Percentiles rank a stretch among this genome's conserved stretches.
Conservation (phyloP, 2,797 vertebrate species). For the Philypnodon macrostomus region DNA sequence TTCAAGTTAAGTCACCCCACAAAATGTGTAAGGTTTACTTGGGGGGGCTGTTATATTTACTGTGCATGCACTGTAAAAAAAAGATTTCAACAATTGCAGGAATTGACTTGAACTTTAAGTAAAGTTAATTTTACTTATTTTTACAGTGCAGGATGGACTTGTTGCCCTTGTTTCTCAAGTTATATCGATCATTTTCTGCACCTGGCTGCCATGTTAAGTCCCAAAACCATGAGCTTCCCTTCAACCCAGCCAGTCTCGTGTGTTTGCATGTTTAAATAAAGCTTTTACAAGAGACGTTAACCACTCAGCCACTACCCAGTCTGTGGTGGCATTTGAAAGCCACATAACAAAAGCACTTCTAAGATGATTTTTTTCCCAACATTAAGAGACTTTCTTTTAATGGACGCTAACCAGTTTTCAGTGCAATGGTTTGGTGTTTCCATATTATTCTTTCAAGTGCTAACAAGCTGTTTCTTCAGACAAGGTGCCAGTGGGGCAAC, state of each 20-base stretch:
- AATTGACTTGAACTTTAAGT: too few relatives aligned
- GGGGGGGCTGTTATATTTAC: too few relatives aligned
- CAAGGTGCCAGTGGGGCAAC: conserved; percentile 48
- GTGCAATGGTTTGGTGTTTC: conserved; percentile 40
- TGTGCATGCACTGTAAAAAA: too few relatives aligned
- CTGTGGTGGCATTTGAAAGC: conserved; percentile 30
- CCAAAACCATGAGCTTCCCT: not conserved
- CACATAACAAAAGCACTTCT: conserved; percentile 36
- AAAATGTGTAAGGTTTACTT: too few relatives aligned
- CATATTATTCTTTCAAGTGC: conserved; percentile 57
- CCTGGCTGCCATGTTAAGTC: not conserved
- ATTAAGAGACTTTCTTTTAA: conserved; percentile 50
- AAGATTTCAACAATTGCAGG: too few relatives aligned
- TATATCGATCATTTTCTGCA: conserved; percentile 3
- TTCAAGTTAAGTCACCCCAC: too few relatives aligned
- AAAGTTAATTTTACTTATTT: too few relatives aligned
- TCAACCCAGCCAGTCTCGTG: not conserved
- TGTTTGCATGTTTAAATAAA: conserved; percentile 8
- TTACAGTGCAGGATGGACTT: conserved; percentile 29
- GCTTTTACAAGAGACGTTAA: conserved; percentile 8
- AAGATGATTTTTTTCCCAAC: conserved; percentile 51
- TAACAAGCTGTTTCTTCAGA: conserved; percentile 56
- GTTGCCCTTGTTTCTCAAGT: conserved; percentile 8
- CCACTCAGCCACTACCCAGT: conserved; percentile 17
- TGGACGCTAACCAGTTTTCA: conserved; percentile 32